These are phyloP conservation scores for Sebastiscus albofasciatus DNA, from an alignment of 2,797 vertebrate species.

Conservation along the genomic window DNA sequence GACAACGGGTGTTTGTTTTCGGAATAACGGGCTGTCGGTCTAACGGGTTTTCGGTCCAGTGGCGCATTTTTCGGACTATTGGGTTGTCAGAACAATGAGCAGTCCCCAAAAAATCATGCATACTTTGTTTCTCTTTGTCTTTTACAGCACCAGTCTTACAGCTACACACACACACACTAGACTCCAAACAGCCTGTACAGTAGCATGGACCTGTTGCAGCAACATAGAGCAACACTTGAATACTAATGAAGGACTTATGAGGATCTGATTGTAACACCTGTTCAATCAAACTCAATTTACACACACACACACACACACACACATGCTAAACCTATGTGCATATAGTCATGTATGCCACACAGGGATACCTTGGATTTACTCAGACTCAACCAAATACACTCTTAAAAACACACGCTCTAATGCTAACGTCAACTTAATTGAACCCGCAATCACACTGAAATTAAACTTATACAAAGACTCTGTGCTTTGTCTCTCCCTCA, in stretches of 20 bases:
- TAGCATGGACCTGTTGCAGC: background rate
- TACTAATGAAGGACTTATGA: constrained; percentile 19
- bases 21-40: no score
- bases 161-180: background rate
- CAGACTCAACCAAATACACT: background rate
- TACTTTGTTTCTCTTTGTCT: background rate
- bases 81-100: no score
- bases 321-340: background rate
- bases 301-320: background rate
- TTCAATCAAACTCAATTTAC: constrained; percentile 23
- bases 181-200: background rate
- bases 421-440: background rate
- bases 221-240: constrained; percentile 2
- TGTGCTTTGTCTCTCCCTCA: background rate
- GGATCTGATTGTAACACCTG: background rate
- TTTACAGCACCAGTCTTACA: background rate
- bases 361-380: background rate
- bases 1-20: no score
- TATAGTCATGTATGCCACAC: background rate
- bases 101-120: no score
- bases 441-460: background rate
- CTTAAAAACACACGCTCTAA: background rate
- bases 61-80: no score
- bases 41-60: no score
- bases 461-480: background rate